A percentile compares a stretch with the other conserved stretches of the same genome.
These are phyloP conservation scores for Spodoptera frugiperda DNA, from an alignment of 1,140 invertebrate species.

Conservation along the genomic window DNA sequence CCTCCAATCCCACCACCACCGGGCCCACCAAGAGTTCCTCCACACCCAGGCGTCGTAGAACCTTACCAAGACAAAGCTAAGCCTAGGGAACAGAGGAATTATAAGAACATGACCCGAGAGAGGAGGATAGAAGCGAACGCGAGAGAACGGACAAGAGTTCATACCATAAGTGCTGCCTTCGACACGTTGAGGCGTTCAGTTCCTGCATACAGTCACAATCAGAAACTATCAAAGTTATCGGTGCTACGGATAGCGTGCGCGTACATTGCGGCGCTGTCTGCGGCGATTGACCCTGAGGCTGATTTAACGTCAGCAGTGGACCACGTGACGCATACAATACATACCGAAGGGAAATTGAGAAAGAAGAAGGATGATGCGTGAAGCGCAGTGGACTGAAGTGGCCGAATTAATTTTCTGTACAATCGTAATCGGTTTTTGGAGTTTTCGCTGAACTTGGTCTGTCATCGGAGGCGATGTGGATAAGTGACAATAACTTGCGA, in stretches of 20 bases:
- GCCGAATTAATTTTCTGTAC: constrained; percentile 47
- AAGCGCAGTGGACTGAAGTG: constrained; percentile 48
- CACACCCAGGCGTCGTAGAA: constrained; percentile 84
- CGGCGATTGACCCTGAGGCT: constrained; percentile 89
- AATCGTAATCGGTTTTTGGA: constrained; percentile 46
- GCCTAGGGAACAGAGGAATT: constrained; percentile 92
- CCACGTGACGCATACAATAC: constrained; percentile 94
- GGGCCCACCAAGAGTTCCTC: constrained; percentile 85
- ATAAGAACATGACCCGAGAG: constrained; percentile 98
- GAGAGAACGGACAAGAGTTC: constrained; percentile 95
- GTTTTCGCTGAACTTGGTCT: neutral
- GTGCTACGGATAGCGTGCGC: constrained; percentile 96
- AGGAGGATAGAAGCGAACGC: constrained; percentile 97
- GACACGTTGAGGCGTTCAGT: constrained; percentile 94
- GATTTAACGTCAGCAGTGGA: constrained; percentile 93
- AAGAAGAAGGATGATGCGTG: constrained; percentile 92
- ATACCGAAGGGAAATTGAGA: constrained; percentile 95
- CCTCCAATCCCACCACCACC: constrained; percentile 60
- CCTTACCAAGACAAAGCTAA: constrained; percentile 68
- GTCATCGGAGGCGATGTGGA: neutral
- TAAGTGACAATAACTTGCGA: neutral
- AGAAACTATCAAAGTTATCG: constrained; percentile 96
- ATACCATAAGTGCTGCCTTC: constrained; percentile 98
- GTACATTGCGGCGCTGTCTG: constrained; percentile 94
- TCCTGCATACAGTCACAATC: constrained; percentile 96